Conservation (phyloP, 2,888 invertebrate species). For the Leucozona laternaria region DNA sequence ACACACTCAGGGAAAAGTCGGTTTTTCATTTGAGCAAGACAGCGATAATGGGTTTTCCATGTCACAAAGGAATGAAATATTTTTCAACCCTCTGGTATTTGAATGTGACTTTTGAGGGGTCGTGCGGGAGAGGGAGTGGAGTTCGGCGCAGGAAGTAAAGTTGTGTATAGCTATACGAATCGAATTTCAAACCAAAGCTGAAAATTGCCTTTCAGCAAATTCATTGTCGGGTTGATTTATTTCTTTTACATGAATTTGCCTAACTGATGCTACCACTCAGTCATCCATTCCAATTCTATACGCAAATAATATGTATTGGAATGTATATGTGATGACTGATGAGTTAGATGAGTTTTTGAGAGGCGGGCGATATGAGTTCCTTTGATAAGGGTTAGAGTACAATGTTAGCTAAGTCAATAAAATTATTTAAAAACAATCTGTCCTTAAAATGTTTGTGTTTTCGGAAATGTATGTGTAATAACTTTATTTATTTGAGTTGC, state of each 20-base stretch:
- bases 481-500: too few species aligned
- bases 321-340: not conserved
- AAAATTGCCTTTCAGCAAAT: slow-evolving; percentile 75
- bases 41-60: slow-evolving; percentile 82
- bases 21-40: slow-evolving; percentile 73
- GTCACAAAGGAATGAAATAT: slow-evolving; percentile 79
- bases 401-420: not conserved
- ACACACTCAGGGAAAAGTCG: slow-evolving; percentile 41
- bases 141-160: not conserved
- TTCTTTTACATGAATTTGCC: slow-evolving; percentile 37
- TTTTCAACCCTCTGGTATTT: slow-evolving; percentile 48
- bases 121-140: not conserved
- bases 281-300: not conserved
- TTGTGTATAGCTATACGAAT: slow-evolving; percentile 52
- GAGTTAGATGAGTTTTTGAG: not conserved
- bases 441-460: too few species aligned
- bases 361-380: not conserved
- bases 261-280: slow-evolving; percentile 11
- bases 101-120: slow-evolving; percentile 8
- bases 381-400: not conserved
- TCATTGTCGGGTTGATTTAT: slow-evolving; percentile 74
- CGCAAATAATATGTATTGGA: not conserved
- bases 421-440: slow-evolving; percentile 1
- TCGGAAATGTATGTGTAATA: too few species aligned
- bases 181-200: slow-evolving; percentile 59